Conservation (phyloP, 2,888 invertebrate species). For the Cephonodes hylas region DNA sequence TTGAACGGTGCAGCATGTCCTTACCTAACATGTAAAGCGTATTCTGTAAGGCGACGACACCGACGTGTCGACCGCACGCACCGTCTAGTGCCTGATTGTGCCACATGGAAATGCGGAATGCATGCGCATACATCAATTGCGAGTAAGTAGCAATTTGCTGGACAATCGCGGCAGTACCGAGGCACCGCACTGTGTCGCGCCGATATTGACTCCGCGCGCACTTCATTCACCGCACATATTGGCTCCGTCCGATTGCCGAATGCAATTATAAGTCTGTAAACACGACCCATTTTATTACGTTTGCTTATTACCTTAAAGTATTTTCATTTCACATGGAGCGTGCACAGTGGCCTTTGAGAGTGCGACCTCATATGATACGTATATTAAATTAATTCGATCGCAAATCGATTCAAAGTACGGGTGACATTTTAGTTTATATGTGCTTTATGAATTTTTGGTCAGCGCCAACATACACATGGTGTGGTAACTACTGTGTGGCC, state of each 20-base stretch:
- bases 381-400: too few relatives aligned
- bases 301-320: conserved; percentile 1
- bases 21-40: too few relatives aligned
- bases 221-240: neutral
- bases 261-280: neutral
- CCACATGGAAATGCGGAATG: too few relatives aligned
- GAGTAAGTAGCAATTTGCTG: neutral
- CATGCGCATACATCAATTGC: neutral
- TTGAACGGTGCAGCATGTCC: too few relatives aligned
- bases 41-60: too few relatives aligned
- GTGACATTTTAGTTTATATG: too few relatives aligned
- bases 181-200: neutral
- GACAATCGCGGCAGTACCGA: neutral
- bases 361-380: neutral
- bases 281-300: neutral
- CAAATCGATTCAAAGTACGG: too few relatives aligned
- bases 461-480: too few relatives aligned
- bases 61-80: too few relatives aligned
- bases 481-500: too few relatives aligned
- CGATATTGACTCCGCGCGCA: neutral
- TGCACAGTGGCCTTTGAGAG: neutral
- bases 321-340: neutral
- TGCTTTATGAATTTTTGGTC: too few relatives aligned
- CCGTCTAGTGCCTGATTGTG: neutral
- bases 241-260: neutral